Base-by-base conservation (phyloP, 1,140 invertebrate species). In the Lanistes nyassanus region DNA sequence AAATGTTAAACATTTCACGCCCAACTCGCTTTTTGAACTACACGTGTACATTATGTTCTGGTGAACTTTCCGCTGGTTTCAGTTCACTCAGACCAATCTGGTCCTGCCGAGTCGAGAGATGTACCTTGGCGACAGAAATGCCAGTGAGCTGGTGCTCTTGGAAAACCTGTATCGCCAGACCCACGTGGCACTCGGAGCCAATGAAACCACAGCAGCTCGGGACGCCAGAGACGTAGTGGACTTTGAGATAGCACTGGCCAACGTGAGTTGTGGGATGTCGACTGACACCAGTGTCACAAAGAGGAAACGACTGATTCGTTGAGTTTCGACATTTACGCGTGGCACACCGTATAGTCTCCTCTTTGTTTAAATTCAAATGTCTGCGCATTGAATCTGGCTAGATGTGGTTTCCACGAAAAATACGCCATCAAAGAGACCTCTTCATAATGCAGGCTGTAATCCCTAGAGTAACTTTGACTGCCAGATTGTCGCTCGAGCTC, bases 11-110 rank as follows among this genome's bases (percentile, higher is more conserved):
- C n/a, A n/a, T n/a, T n/a, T n/a, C n/a, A n/a, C n/a, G n/a, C n/a
- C n/a, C n/a, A n/a, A n/a, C n/a, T n/a, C n/a, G n/a, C n/a, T n/a
- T n/a, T n/a, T n/a, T n/a, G n/a, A n/a, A n/a, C n/a, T n/a, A n/a
- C n/a, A n/a, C n/a, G n/a, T n/a, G n/a, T n/a, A n/a, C n/a, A n/a
- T n/a, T n/a, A n/a, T n/a, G n/a, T n/a, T n/a, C n/a, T n/a, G n/a
- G n/a, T 60, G 11, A 31, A 6, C 21, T 36, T 53, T 42, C 31
- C 19, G 73, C 68, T 76, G 42, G 85, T 79, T 87, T 26, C 88
- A 95, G 94, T 88, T 96, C 83, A 94, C 96, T 88, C 95, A 96
- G 87, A 92, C 94, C 90, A 91, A 92, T 56, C 89, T 95, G 75
- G 94, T 93, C 0, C 88, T 96, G 71, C 95, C 95, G 1, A 94